These are phyloP conservation scores for Colostygia pectinataria DNA, from an alignment of 2,888 invertebrate species.

Conservation along the genomic window DNA sequence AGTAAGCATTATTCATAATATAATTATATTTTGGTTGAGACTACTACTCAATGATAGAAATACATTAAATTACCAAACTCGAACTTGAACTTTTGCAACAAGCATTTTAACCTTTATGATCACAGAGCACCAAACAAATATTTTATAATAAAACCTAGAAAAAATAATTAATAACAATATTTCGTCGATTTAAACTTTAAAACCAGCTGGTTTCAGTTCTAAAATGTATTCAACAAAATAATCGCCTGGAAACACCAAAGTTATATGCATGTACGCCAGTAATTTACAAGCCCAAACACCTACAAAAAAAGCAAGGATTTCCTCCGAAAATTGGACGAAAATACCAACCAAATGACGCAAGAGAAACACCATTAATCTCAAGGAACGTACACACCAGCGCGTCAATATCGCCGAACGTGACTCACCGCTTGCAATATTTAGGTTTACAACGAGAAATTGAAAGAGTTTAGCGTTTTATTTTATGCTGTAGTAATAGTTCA, in stretches of 20 bases:
- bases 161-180: too few species aligned
- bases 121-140: too few species aligned
- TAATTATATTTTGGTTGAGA: too few species aligned
- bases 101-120: too few species aligned
- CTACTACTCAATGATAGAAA: too few species aligned
- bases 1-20: too few species aligned
- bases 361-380: conserved; percentile 41
- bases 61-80: too few species aligned
- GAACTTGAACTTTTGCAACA: too few species aligned
- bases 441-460: conserved; percentile 24
- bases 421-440: conserved; percentile 20
- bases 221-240: conserved; percentile 7
- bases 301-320: conserved; percentile 24
- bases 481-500: conserved; percentile 1
- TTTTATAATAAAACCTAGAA: too few species aligned
- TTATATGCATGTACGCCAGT: conserved; percentile 13
- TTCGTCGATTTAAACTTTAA: too few species aligned
- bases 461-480: conserved; percentile 19
- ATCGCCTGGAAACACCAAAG: conserved; percentile 6
- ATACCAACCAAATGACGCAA: conserved; percentile 37
- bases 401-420: conserved; percentile 36
- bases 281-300: conserved; percentile 27
- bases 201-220: background rate
- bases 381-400: conserved; percentile 31
- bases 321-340: conserved; percentile 30